A percentile compares a stretch with the other conserved stretches of the same genome.
Conservation (phyloP, 2,113 vertebrate species). For the Turdus rufiventris region DNA sequence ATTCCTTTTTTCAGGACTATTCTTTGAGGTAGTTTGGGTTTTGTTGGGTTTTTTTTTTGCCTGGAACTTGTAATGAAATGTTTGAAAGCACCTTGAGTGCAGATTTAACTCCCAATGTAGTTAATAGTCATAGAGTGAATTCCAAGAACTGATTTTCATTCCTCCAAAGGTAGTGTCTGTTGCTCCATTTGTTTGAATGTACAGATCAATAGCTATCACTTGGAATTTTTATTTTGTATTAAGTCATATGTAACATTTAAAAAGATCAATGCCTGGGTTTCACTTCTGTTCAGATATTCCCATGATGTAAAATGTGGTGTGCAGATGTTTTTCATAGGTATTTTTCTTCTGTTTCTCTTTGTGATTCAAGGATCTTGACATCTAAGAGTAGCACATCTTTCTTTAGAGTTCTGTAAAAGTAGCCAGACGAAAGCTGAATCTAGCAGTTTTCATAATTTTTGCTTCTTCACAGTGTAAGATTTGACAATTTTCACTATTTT, state of each 20-base stretch:
- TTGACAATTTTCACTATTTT: neutral
- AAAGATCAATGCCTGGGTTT: neutral
- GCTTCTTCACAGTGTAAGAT: neutral
- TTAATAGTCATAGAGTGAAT: neutral
- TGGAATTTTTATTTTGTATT: neutral
- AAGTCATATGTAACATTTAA: neutral
- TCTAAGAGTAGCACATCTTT: neutral
- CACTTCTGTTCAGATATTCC: neutral
- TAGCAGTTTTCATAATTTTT: neutral
- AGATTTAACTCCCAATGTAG: neutral
- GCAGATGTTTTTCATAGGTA: neutral
- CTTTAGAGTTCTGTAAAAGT: neutral
- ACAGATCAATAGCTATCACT: neutral
- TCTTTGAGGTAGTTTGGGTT: neutral
- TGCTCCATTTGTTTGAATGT: neutral
- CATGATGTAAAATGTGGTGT: neutral
- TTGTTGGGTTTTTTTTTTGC: rapidly evolving
- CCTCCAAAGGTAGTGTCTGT: neutral
- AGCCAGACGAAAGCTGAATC: neutral
- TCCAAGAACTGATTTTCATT: neutral
- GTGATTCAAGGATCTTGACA: neutral
- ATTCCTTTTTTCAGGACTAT: neutral
- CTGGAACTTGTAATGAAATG: neutral
- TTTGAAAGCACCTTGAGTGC: neutral
- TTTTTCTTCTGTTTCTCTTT: neutral